Evolutionary conservation across 2,113 vertebrate species (phyloP), one percentile per base, ranked within the genome.

Genomic region (Eleginops maclovinus): DNA sequence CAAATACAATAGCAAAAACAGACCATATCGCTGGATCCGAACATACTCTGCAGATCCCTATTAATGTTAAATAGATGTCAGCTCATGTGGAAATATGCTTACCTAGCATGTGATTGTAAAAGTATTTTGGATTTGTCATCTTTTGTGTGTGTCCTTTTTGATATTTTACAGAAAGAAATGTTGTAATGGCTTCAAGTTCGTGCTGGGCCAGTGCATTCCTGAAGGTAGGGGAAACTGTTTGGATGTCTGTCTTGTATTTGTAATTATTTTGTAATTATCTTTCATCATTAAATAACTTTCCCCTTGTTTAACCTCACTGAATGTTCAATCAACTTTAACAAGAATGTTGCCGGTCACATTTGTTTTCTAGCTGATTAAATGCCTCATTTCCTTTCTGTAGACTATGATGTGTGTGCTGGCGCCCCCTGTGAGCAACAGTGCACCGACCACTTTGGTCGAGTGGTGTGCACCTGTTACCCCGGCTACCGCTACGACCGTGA

Each of bases 351-450:
- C 31, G 5, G 31, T 49, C 51, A 36, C 47, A 50, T 0, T 1
- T 75, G 60, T 49, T 15, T 44, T 62, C 13, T 16, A 14, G 13
- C n/a, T 74, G 3, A 31, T 71, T 9, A 66, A 15, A 56, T 62
- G 13, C 16, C 11, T 19, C 1, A 15, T 90, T 59, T 88, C 50
- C n/a, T 91, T 40, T 54, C 26, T 90, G 55, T 17, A 99, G 98
- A 99, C 76, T 99, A 97, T 2, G 98, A 99, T 3, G 97, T 99
- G 53, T 99, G 98, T 19, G 89, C 97, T 0, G 96, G 95, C 75
- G 97, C 97, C 53, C 97, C 98, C 43, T 99, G 98, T 0, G 98
- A 99, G 87, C 98, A 99, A 84, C 97, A 99, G 87, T 99, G 98
- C 80, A 99, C 98, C 0, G 98, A 99, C 76, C 97, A 99, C 86